Evolutionary conservation across 2,888 invertebrate genomes (phyloP).

Genomic region (Lithodes maja): DNA sequence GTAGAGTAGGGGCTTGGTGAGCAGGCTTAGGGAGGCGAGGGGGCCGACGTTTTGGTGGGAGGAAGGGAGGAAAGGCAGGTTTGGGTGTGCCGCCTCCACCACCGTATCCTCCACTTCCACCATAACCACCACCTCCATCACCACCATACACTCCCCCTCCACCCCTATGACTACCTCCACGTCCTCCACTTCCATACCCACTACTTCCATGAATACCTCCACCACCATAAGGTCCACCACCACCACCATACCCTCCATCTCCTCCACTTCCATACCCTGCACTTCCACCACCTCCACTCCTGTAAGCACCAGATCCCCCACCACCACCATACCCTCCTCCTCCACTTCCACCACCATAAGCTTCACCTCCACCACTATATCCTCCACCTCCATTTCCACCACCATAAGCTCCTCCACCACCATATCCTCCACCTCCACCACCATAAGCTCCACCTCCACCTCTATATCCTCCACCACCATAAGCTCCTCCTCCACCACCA

Average conservation of each 20-base stretch:
- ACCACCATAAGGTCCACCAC: slow-evolving; percentile 17
- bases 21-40: slow-evolving; percentile 14
- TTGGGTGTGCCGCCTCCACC: background rate
- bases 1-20: too few relatives aligned
- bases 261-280: background rate
- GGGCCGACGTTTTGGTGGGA: slow-evolving; percentile 14
- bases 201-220: background rate
- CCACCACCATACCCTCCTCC: background rate
- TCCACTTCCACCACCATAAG: too few relatives aligned
- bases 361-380: too few relatives aligned
- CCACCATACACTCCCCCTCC: slow-evolving; percentile 22
- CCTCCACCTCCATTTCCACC: too few relatives aligned
- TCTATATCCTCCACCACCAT: too few relatives aligned
- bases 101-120: slow-evolving; percentile 15
- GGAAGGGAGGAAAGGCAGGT: too few relatives aligned
- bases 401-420: too few relatives aligned
- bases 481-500: too few relatives aligned
- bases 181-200: background rate
- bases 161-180: background rate
- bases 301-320: slow-evolving; percentile 3
- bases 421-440: too few relatives aligned
- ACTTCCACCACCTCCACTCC: background rate
- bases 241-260: background rate
- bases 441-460: too few relatives aligned
- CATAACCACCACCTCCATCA: background rate